These are phyloP conservation scores for Agapetus fuscipes DNA, from an alignment of 2,888 invertebrate species.

Conservation along the genomic window DNA sequence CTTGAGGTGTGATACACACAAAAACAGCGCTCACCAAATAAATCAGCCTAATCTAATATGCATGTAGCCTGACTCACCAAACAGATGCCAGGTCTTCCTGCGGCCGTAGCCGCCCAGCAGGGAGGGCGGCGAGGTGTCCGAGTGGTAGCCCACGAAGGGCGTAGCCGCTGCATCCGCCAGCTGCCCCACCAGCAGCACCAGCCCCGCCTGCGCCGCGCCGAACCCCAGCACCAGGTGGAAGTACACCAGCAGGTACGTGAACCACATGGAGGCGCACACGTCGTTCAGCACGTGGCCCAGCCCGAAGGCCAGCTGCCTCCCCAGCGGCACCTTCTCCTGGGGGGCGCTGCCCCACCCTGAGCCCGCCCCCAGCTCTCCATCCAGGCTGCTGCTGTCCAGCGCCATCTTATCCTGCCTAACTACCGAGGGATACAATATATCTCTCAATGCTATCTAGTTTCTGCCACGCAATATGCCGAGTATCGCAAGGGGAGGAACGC, in stretches of 20 bases:
- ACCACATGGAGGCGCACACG: conserved; percentile 90
- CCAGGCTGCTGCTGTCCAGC: too few relatives aligned
- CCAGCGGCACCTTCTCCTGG: background rate
- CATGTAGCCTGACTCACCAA: conserved; percentile 70
- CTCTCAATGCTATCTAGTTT: too few relatives aligned
- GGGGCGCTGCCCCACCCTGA: background rate
- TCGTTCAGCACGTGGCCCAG: conserved; percentile 88
- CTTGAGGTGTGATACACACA: too few relatives aligned
- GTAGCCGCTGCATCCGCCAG: conserved; percentile 79
- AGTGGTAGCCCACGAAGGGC: conserved; percentile 78
- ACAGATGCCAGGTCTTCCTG: conserved; percentile 82
- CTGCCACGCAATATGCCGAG: too few relatives aligned
- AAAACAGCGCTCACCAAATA: too few relatives aligned
- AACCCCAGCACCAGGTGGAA: conserved; percentile 54
- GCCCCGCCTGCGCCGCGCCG: conserved; percentile 46
- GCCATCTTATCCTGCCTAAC: too few relatives aligned
- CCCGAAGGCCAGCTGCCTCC: conserved; percentile 46
- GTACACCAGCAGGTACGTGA: conserved; percentile 81
- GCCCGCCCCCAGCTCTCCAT: too few relatives aligned
- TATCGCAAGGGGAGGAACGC: too few relatives aligned
- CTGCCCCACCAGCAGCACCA: conserved; percentile 71
- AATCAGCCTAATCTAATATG: too few relatives aligned
- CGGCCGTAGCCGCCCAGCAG: conserved; percentile 65
- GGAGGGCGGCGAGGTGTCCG: conserved; percentile 61
- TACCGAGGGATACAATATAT: too few relatives aligned